Evolutionary conservation across 1,140 invertebrate genomes (phyloP).

Genomic region (Ectropis grisescens): DNA sequence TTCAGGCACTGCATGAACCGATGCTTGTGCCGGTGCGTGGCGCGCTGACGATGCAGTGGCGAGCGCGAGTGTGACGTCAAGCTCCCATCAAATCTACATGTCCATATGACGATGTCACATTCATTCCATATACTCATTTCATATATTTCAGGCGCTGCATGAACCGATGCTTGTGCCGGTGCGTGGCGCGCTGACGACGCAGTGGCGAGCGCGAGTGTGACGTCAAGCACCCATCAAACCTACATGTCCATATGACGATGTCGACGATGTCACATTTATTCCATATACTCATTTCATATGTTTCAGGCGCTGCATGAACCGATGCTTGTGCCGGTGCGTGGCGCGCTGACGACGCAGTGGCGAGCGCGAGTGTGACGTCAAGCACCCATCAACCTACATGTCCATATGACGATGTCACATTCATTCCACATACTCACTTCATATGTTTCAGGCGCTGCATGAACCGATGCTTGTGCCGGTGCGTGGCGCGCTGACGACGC

Average conservation of each 20-base stretch:
- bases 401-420: no score
- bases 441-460: constrained; percentile 97
- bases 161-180: constrained; percentile 95
- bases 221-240: constrained; percentile 43
- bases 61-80: no score
- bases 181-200: constrained; percentile 74
- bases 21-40: constrained; percentile 95
- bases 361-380: no score
- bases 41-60: no score
- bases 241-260: no score
- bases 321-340: constrained; percentile 94
- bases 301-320: constrained; percentile 96
- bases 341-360: constrained; percentile 74
- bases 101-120: no score
- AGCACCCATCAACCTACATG: no score
- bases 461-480: constrained; percentile 95
- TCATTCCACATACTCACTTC: constrained; percentile 40
- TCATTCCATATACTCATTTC: constrained; percentile 38
- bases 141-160: constrained; percentile 97
- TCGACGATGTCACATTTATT: no score
- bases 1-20: constrained; percentile 96
- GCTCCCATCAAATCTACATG: no score
- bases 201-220: constrained; percentile 49
- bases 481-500: constrained; percentile 77
- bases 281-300: constrained; percentile 78